These are phyloP conservation scores for Macquaria australasica DNA, from an alignment of 2,113 vertebrate species.

Conservation along the genomic window DNA sequence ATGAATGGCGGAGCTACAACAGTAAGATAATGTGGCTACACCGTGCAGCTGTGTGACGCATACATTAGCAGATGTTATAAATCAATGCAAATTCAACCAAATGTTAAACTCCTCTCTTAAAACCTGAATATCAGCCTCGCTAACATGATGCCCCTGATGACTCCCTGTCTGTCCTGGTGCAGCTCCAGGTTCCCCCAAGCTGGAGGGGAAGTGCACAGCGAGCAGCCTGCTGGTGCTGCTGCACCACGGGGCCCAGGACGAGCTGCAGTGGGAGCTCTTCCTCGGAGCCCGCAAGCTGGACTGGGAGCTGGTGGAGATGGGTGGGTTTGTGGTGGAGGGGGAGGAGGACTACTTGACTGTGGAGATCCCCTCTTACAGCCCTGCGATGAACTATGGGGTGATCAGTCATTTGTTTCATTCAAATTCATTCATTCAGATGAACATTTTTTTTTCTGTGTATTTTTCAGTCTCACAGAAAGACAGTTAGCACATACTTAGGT, in stretches of 20 bases:
- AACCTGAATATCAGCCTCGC: not conserved
- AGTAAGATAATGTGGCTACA: too few relatives aligned
- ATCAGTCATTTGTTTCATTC: not conserved
- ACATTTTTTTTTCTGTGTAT: too few relatives aligned
- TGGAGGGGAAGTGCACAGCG: slow-evolving; percentile 68
- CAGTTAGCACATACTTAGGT: too few relatives aligned
- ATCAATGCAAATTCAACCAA: not conserved
- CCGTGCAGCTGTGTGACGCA: too few relatives aligned
- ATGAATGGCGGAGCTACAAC: too few relatives aligned
- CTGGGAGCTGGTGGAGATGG: slow-evolving; percentile 70
- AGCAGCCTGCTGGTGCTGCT: slow-evolving; percentile 65
- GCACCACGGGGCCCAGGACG: slow-evolving; percentile 44
- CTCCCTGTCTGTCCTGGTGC: not conserved
- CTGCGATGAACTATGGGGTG: slow-evolving; percentile 66
- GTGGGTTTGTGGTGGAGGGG: slow-evolving; percentile 49
- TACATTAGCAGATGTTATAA: too few relatives aligned
- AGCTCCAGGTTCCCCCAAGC: slow-evolving; percentile 35
- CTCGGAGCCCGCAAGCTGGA: slow-evolving; percentile 60
- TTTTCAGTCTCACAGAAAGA: too few relatives aligned
- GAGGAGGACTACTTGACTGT: slow-evolving; percentile 61
- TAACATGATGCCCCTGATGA: not conserved
- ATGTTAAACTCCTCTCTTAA: not conserved
- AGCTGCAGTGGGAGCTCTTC: slow-evolving; percentile 68
- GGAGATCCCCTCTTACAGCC: slow-evolving; percentile 63
- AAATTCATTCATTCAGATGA: not conserved